Evolutionary conservation across 2,113 vertebrate species (phyloP).

Genomic region (Trematomus loennbergii): DNA sequence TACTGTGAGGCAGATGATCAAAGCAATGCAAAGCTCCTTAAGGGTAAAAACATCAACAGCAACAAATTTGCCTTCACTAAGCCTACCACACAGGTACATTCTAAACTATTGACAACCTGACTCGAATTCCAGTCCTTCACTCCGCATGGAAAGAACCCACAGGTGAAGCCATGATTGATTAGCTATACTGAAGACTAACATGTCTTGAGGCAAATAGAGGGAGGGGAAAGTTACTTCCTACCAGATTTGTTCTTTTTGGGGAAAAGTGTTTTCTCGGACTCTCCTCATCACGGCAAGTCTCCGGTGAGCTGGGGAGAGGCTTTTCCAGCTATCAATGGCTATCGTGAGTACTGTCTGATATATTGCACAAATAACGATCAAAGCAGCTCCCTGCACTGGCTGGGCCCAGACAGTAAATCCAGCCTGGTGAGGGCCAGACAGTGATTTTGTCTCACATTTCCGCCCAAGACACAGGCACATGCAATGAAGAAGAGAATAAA

Average conservation of each 20-base stretch:
- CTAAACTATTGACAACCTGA: slow-evolving; percentile 48
- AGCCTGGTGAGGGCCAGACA: slow-evolving; percentile 59
- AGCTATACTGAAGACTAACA: slow-evolving; percentile 49
- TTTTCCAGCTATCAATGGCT: slow-evolving; percentile 46
- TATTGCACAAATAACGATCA: slow-evolving; percentile 72
- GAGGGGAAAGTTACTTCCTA: slow-evolving; percentile 25
- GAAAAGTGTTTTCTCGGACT: slow-evolving; percentile 28
- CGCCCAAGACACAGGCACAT: slow-evolving; percentile 71
- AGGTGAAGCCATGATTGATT: slow-evolving; percentile 64
- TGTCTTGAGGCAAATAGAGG: slow-evolving; percentile 50
- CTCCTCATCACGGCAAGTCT: slow-evolving; percentile 28
- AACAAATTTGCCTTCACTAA: slow-evolving; percentile 67
- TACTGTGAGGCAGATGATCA: slow-evolving; percentile 54
- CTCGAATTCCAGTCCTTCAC: slow-evolving; percentile 53
- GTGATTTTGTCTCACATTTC: slow-evolving; percentile 77
- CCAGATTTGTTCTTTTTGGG: not conserved
- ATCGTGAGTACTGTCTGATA: slow-evolving; percentile 59
- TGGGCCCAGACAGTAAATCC: slow-evolving; percentile 58
- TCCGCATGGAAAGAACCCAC: slow-evolving; percentile 50
- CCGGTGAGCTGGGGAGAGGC: slow-evolving; percentile 27
- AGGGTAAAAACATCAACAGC: slow-evolving; percentile 55
- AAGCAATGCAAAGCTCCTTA: slow-evolving; percentile 25
- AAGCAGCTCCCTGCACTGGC: slow-evolving; percentile 47
- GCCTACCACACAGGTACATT: slow-evolving; percentile 35
- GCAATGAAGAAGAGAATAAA: slow-evolving; percentile 70